Evolutionary conservation across 2,113 vertebrate genomes (phyloP).

Genomic region (Triplophysa rosa): DNA sequence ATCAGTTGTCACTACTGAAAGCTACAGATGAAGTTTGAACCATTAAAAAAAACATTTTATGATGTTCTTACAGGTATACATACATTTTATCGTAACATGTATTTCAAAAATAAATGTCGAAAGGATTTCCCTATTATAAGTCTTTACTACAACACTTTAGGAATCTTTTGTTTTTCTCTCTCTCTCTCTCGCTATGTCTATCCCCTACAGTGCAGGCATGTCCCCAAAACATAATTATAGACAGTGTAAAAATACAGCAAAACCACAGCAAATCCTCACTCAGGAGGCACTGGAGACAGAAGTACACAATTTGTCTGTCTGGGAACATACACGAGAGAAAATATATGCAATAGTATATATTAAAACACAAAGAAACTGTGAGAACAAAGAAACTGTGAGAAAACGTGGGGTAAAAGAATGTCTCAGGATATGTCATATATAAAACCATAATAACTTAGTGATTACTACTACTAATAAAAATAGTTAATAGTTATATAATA

Average conservation of each 20-base stretch:
- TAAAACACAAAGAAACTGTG: too few species aligned
- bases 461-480: too few species aligned
- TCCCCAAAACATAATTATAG: constrained; percentile 21
- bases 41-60: neutral
- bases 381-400: neutral
- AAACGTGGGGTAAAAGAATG: too few species aligned
- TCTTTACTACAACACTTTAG: neutral
- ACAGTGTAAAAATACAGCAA: constrained; percentile 12
- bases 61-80: neutral
- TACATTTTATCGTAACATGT: neutral
- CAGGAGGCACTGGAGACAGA: neutral
- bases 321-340: neutral
- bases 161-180: neutral
- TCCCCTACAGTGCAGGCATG: neutral
- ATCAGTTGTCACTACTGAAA: too few species aligned
- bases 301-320: neutral
- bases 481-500: neutral
- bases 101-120: neutral
- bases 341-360: neutral
- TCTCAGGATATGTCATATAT: too few species aligned
- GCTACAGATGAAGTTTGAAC: too few species aligned
- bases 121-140: too few species aligned
- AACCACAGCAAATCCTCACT: constrained; percentile 25
- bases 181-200: neutral
- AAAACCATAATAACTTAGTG: too few species aligned